phyloP scores from a whole-genome alignment of 1,140 invertebrate genomes.

The Aphis craccivora region DNA sequence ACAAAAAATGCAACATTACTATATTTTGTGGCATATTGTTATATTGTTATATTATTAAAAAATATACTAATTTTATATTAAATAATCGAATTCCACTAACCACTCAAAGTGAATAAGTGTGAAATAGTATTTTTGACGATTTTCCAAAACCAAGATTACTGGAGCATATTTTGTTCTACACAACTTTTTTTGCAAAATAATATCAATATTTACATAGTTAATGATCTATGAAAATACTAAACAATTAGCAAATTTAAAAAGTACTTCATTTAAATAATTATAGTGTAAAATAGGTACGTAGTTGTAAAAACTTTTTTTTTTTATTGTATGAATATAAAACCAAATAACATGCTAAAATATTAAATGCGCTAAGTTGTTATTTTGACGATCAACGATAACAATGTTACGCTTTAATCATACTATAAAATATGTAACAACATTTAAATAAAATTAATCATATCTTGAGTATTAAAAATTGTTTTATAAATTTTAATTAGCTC shows the following conservation, averaged over 20 bases:
- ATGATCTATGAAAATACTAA: neutral
- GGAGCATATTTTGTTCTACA: neutral
- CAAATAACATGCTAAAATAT: neutral
- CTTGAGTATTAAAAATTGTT: neutral
- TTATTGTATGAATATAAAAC: neutral
- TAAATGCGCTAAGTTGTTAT: neutral
- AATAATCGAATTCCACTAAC: neutral
- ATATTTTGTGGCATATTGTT: too few species aligned
- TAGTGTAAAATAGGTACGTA: neutral
- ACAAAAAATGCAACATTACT: neutral
- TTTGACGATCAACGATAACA: neutral
- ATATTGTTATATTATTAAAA: too few species aligned
- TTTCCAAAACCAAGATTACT: neutral
- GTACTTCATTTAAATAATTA: neutral
- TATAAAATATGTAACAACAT: neutral
- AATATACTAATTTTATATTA: neutral
- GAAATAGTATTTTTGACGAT: neutral
- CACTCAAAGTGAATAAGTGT: neutral
- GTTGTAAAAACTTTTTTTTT: neutral
- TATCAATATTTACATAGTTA: neutral
- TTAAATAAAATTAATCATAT: neutral
- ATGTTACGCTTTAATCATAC: neutral
- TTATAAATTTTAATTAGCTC: neutral
- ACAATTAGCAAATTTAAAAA: neutral
- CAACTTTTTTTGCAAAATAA: too few species aligned